phyloP scores from a whole-genome alignment of 2,888 invertebrate genomes.

The Bombylius discolor region DNA sequence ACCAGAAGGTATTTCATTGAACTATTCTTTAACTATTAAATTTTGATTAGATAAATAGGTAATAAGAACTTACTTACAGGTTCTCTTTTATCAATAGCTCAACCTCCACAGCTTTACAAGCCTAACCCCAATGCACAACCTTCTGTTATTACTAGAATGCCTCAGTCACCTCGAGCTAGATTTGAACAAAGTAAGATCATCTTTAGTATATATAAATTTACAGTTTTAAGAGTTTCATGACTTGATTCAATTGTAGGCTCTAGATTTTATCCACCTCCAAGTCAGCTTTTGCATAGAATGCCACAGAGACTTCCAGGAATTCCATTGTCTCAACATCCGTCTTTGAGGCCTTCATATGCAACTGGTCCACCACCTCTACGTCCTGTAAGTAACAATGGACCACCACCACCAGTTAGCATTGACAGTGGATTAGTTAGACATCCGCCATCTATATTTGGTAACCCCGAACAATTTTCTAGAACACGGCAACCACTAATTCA shows the following conservation, averaged over 20 bases:
- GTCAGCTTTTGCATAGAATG: constrained; percentile 8
- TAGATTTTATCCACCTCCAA: constrained; percentile 11
- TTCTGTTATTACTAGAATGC: constrained; percentile 50
- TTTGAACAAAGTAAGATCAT: constrained; percentile 20
- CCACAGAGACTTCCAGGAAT: constrained; percentile 4
- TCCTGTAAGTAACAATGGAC: neutral
- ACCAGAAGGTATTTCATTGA: neutral
- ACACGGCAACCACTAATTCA: constrained; percentile 3
- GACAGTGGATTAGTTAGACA: constrained; percentile 2
- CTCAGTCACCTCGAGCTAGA: constrained; percentile 31
- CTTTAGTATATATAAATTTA: neutral
- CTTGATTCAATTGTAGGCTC: constrained; percentile 2
- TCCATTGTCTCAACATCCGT: constrained; percentile 15
- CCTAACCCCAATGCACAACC: constrained; percentile 35
- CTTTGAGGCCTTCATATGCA: constrained; percentile 27
- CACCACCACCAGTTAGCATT: neutral
- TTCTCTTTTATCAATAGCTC: constrained; percentile 32
- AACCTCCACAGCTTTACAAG: constrained; percentile 41
- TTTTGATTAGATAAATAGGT: too few relatives aligned
- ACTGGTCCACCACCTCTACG: constrained; percentile 29
- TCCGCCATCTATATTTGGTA: constrained; percentile 3
- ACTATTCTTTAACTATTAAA: neutral
- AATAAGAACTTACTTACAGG: neutral
- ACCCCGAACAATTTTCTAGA: neutral
- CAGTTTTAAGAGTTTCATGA: neutral